A percentile compares a stretch with the other conserved stretches of the same genome.
These are phyloP conservation scores for Caenorhabditis sp. DNA, from an alignment of 2,888 invertebrate species.

Conservation along the genomic window DNA sequence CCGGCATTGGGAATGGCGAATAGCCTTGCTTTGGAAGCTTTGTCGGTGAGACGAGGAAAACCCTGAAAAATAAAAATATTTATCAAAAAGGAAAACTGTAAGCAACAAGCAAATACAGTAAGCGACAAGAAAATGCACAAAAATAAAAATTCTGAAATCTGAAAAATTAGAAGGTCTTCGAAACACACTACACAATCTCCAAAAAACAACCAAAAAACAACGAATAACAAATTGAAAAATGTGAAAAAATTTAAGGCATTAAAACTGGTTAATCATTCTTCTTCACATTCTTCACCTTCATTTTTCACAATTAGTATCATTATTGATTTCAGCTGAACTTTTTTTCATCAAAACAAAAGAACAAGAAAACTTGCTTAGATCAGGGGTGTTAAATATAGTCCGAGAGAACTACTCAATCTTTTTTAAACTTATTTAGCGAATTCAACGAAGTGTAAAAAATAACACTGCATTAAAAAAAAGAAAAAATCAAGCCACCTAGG, in stretches of 20 bases:
- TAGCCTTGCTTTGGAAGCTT: neutral
- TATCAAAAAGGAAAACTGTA: no score
- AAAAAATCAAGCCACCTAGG: slow-evolving; percentile 47
- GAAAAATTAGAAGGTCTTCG: no score
- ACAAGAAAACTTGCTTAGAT: neutral
- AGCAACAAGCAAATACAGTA: no score
- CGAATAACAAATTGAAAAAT: neutral
- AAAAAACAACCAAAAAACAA: neutral
- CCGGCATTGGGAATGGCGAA: neutral
- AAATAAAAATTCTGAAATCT: no score
- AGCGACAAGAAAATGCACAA: no score
- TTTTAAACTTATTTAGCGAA: no score
- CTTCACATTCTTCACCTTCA: neutral
- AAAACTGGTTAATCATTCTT: slow-evolving; percentile 3
- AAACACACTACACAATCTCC: no score
- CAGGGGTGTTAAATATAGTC: no score
- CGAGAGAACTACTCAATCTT: no score
- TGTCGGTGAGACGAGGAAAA: neutral
- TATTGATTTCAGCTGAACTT: slow-evolving; percentile 1
- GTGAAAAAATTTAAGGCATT: neutral
- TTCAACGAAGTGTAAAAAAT: no score
- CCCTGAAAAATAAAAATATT: neutral
- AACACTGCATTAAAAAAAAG: neutral
- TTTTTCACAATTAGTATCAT: neutral
- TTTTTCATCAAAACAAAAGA: slow-evolving; percentile 9